Percentiles rank a stretch among this genome's conserved stretches.
Evolutionary conservation across 1,140 invertebrate genomes (phyloP).

Genomic region (Sitodiplosis mosellana): DNA sequence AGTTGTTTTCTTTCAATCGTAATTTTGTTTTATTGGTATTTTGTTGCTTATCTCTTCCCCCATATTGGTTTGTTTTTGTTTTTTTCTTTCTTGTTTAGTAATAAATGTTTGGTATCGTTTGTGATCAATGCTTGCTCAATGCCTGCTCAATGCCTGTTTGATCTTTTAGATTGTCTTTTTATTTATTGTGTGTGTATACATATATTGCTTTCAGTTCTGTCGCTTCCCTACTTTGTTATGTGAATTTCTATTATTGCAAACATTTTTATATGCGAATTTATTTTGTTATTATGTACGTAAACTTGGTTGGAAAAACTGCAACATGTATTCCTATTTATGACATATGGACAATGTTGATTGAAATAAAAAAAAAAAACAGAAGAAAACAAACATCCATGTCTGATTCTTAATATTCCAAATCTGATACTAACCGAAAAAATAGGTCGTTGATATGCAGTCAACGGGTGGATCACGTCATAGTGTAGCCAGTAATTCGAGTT

Average conservation of each 20-base stretch:
- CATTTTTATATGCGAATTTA: neutral
- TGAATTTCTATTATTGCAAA: neutral
- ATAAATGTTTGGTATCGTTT: neutral
- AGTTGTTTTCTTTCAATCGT: too few species aligned
- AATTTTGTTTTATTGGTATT: too few species aligned
- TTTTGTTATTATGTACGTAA: too few species aligned
- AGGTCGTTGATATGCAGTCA: conserved; percentile 11
- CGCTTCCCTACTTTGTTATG: neutral
- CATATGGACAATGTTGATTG: neutral
- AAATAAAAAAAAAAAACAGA: too few species aligned
- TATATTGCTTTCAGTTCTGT: neutral
- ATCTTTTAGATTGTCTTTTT: neutral
- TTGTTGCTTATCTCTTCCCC: too few species aligned
- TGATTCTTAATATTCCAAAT: neutral
- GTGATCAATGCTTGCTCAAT: neutral
- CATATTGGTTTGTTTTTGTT: too few species aligned
- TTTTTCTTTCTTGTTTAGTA: neutral
- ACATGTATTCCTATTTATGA: neutral
- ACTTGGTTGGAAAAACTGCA: too few species aligned
- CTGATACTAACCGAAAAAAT: neutral
- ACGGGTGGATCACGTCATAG: conserved; percentile 44
- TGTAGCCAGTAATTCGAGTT: conserved; percentile 62
- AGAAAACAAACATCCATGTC: too few species aligned
- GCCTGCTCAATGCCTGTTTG: neutral
- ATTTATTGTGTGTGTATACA: neutral